These are phyloP conservation scores for Polyommatus iphigenia DNA, from an alignment of 2,888 invertebrate species.

Conservation along the genomic window DNA sequence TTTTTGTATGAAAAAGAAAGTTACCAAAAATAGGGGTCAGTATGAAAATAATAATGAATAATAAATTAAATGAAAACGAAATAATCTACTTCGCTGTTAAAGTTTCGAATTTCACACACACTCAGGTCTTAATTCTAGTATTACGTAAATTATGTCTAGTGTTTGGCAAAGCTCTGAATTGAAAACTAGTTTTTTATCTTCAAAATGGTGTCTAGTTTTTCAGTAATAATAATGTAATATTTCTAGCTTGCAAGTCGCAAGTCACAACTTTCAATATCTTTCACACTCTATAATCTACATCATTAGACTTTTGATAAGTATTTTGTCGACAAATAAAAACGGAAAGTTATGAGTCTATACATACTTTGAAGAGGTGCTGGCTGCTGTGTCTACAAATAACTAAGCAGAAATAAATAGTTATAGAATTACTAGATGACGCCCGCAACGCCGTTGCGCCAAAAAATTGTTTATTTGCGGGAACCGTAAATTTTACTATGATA, in stretches of 20 bases:
- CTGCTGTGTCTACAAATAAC: too few species aligned
- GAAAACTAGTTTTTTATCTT: not conserved
- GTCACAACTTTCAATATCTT: too few species aligned
- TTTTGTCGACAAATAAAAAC: too few species aligned
- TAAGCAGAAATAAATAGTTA: too few species aligned
- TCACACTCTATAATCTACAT: too few species aligned
- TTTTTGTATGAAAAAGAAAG: slow-evolving; percentile 25
- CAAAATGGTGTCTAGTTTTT: not conserved
- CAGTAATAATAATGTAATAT: not conserved
- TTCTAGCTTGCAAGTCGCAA: not conserved
- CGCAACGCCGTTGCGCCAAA: too few species aligned
- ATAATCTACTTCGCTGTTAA: slow-evolving; percentile 12
- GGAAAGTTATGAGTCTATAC: too few species aligned
- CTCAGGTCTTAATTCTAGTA: not conserved
- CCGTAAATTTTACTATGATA: too few species aligned
- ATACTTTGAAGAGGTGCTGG: too few species aligned
- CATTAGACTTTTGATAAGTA: too few species aligned
- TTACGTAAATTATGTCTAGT: not conserved
- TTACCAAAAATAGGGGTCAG: slow-evolving; percentile 20
- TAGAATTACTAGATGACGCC: too few species aligned
- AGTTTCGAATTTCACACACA: slow-evolving; percentile 2
- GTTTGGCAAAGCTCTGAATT: not conserved
- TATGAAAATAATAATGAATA: slow-evolving; percentile 29
- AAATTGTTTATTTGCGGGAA: too few species aligned
- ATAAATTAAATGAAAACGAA: slow-evolving; percentile 17